Evolutionary conservation across 2,113 vertebrate species (phyloP).

Genomic region (Hemichromis elongatus): DNA sequence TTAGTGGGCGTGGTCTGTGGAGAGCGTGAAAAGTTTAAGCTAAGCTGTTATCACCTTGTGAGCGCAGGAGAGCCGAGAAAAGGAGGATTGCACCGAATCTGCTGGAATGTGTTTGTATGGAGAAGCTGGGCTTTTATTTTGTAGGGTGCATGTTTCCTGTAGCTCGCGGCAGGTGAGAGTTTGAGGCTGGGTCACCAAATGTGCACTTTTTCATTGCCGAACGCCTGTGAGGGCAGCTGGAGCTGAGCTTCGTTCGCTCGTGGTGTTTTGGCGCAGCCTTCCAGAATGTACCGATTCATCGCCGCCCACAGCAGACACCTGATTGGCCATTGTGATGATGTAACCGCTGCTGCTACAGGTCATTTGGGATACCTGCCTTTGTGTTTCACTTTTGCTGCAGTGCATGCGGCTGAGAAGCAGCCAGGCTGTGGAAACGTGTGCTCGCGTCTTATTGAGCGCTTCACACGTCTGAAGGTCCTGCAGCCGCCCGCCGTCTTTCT

Average conservation of each 20-base stretch:
- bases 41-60: background rate
- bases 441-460: background rate
- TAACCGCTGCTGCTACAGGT: constrained; percentile 29
- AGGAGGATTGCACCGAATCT: background rate
- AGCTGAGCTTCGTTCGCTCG: background rate
- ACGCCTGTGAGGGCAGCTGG: background rate
- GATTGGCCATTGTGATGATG: constrained; percentile 42
- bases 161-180: constrained; percentile 11
- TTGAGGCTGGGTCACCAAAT: constrained; percentile 50
- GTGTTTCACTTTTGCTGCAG: constrained; percentile 6
- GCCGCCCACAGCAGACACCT: constrained; percentile 16
- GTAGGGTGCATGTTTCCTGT: constrained; percentile 31
- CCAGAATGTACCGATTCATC: constrained; percentile 46
- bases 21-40: background rate
- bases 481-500: background rate
- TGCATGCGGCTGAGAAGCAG: constrained; percentile 19
- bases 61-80: background rate
- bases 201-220: constrained; percentile 50
- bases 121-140: constrained; percentile 16
- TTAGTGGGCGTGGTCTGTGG: background rate
- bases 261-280: background rate
- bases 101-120: background rate
- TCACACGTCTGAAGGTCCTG: background rate
- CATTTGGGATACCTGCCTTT: background rate
- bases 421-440: background rate